Evolutionary conservation across 2,888 invertebrate genomes (phyloP).

Genomic region (Noctua janthina): DNA sequence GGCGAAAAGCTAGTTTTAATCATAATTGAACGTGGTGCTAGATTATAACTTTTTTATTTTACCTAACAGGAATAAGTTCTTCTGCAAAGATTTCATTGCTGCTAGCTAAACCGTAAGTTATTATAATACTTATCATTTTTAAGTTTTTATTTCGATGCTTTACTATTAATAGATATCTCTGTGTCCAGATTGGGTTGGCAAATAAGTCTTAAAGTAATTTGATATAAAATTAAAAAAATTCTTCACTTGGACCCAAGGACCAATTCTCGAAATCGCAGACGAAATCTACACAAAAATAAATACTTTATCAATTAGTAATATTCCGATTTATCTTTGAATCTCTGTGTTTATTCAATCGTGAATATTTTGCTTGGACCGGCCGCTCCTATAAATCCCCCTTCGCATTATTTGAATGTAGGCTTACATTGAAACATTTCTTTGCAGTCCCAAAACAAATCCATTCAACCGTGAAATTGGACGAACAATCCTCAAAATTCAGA

Average conservation of each 20-base stretch:
- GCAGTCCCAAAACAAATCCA: conserved; percentile 85
- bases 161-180: conserved; percentile 18
- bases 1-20: too few species aligned
- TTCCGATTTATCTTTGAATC: conserved; percentile 70
- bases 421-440: conserved; percentile 87
- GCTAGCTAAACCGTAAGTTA: too few species aligned
- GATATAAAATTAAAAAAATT: background rate
- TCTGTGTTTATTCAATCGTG: conserved; percentile 78
- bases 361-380: conserved; percentile 78
- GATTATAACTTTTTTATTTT: too few species aligned
- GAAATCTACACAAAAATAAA: conserved; percentile 57
- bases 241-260: conserved; percentile 4
- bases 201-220: background rate
- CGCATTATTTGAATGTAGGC: conserved; percentile 84
- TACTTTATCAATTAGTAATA: conserved; percentile 70
- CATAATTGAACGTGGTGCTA: too few species aligned
- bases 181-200: background rate
- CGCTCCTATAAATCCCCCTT: conserved; percentile 82
- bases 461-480: conserved; percentile 86
- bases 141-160: background rate
- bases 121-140: too few species aligned
- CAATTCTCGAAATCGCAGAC: conserved; percentile 16
- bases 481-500: conserved; percentile 85
- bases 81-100: too few species aligned
- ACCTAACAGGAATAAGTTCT: too few species aligned